Evolutionary conservation across 1,140 invertebrate species (phyloP).

Genomic region (Lepidurus packardi): DNA sequence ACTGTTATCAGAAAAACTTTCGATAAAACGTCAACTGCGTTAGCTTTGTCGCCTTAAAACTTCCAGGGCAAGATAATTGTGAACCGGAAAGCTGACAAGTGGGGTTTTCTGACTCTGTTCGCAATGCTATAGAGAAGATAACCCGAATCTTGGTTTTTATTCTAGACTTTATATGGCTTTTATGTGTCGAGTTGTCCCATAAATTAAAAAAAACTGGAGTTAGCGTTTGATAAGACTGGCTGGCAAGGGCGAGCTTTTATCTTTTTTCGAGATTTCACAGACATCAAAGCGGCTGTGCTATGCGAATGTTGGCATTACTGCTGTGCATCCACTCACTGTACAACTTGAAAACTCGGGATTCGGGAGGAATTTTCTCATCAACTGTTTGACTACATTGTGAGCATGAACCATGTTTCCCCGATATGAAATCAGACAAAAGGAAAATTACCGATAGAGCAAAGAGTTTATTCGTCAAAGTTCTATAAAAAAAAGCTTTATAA

Average conservation of each 20-base stretch:
- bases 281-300: constrained; percentile 2
- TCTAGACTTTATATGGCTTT: neutral
- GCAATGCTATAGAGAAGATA: neutral
- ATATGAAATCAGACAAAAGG: neutral
- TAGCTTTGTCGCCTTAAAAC: constrained; percentile 18
- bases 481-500: neutral
- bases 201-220: neutral
- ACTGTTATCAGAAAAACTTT: neutral
- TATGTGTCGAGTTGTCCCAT: neutral
- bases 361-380: constrained; percentile 9
- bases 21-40: neutral
- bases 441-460: neutral
- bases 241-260: neutral
- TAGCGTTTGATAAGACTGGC: neutral
- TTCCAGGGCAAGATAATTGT: neutral
- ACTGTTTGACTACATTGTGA: neutral
- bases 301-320: neutral
- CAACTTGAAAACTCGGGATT: neutral
- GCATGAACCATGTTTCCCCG: neutral
- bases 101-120: neutral
- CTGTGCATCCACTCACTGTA: constrained; percentile 4
- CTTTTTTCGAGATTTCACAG: neutral
- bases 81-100: neutral
- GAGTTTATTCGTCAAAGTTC: neutral
- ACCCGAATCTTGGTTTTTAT: neutral